Evolutionary conservation across 2,888 invertebrate genomes (phyloP).

Genomic region (Melikaiella ostensackeni): DNA sequence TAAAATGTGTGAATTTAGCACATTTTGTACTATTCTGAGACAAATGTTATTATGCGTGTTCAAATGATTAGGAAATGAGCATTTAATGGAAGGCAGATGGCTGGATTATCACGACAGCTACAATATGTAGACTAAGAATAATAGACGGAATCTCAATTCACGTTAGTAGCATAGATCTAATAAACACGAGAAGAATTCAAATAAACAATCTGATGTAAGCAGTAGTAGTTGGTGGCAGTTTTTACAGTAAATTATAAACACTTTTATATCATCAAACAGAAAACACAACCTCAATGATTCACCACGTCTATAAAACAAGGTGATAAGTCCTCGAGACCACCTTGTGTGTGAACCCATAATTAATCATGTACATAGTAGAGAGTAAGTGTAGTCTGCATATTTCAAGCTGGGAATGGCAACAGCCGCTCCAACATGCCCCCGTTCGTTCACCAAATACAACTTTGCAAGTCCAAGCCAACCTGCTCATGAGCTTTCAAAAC

Average conservation of each 20-base stretch:
- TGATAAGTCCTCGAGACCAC: not conserved
- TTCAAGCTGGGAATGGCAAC: constrained; percentile 33
- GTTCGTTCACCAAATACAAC: constrained; percentile 28
- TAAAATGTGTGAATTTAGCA: no score
- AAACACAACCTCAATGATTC: not conserved
- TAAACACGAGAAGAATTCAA: not conserved
- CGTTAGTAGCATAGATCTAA: not conserved
- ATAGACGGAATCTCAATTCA: not conserved
- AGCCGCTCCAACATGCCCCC: constrained; percentile 18
- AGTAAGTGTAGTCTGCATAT: constrained; percentile 28
- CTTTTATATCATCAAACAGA: not conserved
- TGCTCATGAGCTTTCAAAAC: not conserved
- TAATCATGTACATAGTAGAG: constrained; percentile 16
- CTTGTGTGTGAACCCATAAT: constrained; percentile 22
- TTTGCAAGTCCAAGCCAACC: constrained; percentile 12
- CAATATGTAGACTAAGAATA: accelerated
- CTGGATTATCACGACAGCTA: not conserved
- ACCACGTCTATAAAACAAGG: not conserved
- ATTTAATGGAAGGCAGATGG: not conserved
- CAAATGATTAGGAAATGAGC: not conserved
- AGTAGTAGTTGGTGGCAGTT: not conserved
- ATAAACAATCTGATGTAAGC: not conserved
- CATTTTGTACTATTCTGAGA: no score
- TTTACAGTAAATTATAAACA: not conserved
- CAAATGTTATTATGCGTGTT: not conserved